Evolutionary conservation across 2,888 invertebrate genomes (phyloP).

Genomic region (Drosophila histrio): DNA sequence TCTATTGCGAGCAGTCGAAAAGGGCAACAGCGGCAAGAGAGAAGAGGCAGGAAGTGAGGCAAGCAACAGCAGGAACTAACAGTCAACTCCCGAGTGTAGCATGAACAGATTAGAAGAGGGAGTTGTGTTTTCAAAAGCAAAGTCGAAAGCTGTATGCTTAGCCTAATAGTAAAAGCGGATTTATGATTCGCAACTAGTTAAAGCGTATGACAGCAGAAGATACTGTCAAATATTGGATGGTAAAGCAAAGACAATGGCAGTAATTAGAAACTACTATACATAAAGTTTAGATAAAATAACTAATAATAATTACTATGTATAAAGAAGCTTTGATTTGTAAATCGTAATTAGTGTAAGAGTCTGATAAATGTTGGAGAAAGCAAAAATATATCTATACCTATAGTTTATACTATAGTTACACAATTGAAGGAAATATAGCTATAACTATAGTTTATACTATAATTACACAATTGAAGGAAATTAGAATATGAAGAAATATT

Average conservation of each 20-base stretch:
- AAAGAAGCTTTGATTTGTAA: neutral
- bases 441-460: too few relatives aligned
- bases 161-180: neutral
- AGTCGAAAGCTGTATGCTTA: neutral
- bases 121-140: neutral
- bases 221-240: neutral
- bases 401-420: too few relatives aligned
- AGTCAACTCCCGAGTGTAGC: slow-evolving; percentile 5
- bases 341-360: slow-evolving; percentile 1
- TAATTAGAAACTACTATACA: too few relatives aligned
- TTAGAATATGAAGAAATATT: too few relatives aligned
- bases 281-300: too few relatives aligned
- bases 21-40: neutral
- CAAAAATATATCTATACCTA: too few relatives aligned
- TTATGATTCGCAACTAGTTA: slow-evolving; percentile 1
- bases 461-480: too few relatives aligned
- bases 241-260: neutral
- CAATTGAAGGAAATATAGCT: too few relatives aligned
- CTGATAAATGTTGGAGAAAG: neutral
- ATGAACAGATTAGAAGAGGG: slow-evolving; percentile 5
- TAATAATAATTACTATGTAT: too few relatives aligned
- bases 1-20: neutral
- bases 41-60: neutral
- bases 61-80: neutral
- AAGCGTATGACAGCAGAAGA: neutral